A percentile compares a stretch with the other conserved stretches of the same genome.
Conservation (phyloP, 2,888 invertebrate species). For the Synergus laeviventris region DNA sequence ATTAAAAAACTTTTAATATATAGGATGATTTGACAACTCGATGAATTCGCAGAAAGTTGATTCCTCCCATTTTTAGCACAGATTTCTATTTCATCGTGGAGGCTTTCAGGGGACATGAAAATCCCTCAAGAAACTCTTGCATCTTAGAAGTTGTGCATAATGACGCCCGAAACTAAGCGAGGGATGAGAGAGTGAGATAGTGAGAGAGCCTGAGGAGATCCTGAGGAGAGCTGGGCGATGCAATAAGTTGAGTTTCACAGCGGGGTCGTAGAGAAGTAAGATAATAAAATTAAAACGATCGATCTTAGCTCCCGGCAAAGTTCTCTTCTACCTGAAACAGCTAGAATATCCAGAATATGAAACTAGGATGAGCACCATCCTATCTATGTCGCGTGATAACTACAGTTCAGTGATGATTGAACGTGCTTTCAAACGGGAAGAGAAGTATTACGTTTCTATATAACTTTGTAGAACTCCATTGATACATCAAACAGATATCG, state of each 20-base stretch:
- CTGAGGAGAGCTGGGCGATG: conserved; percentile 23
- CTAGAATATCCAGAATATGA: conserved; percentile 33
- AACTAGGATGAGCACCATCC: conserved; percentile 25
- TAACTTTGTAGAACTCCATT: conserved; percentile 5
- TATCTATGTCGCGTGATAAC: conserved; percentile 24
- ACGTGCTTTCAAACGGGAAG: conserved; percentile 21
- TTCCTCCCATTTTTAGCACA: not conserved
- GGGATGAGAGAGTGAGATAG: not conserved
- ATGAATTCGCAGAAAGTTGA: not conserved
- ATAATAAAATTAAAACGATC: conserved; percentile 68
- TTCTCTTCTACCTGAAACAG: conserved; percentile 49
- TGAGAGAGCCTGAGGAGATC: not conserved
- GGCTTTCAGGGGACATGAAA: conserved; percentile 9
- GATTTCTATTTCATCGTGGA: conserved; percentile 6
- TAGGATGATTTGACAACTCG: not conserved
- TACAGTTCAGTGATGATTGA: conserved; percentile 37
- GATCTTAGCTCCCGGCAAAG: conserved; percentile 56
- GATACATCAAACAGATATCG: conserved; percentile 7
- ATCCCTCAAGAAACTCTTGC: conserved; percentile 26
- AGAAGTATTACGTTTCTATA: conserved; percentile 19
- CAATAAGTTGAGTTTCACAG: conserved; percentile 39
- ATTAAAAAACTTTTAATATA: conserved; percentile 5
- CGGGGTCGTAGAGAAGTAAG: conserved; percentile 48
- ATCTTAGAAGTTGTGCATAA: conserved; percentile 35
- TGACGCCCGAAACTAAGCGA: conserved; percentile 40